These are phyloP conservation scores for Emydocephalus ijimae DNA, from an alignment of 2,113 vertebrate genomes.

Conservation along the genomic window DNA sequence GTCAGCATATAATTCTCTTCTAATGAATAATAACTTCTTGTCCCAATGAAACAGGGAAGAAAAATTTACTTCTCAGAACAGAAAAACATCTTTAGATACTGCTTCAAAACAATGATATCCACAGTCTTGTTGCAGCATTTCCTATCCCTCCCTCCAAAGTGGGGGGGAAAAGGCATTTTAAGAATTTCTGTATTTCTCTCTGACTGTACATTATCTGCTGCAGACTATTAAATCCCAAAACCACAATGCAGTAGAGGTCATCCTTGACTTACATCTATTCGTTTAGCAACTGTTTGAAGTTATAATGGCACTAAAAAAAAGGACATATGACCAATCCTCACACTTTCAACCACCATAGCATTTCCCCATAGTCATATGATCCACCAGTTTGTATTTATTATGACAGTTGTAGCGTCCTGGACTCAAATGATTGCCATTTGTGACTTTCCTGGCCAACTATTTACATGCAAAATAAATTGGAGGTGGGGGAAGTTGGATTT, in stretches of 20 bases:
- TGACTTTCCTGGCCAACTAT: not conserved
- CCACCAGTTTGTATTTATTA: not conserved
- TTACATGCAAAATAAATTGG: not conserved
- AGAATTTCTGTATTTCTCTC: not conserved
- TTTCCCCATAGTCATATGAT: not conserved
- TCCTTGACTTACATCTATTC: not conserved
- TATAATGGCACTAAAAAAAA: not conserved
- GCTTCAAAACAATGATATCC: not conserved
- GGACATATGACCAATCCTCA: not conserved
- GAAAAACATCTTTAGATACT: not conserved
- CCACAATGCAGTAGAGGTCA: not conserved
- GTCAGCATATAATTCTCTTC: not conserved
- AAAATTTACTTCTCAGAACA: not conserved
- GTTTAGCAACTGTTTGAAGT: not conserved
- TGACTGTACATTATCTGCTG: not conserved
- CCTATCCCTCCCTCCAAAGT: too few relatives aligned
- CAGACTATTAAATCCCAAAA: not conserved
- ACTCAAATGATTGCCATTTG: not conserved
- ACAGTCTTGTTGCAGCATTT: not conserved
- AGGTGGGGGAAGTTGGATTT: not conserved
- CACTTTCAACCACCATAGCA: not conserved
- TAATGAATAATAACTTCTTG: not conserved
- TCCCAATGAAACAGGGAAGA: not conserved
- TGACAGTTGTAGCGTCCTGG: not conserved
- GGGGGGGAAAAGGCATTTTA: not conserved